Conservation (phyloP, 2,113 vertebrate species). For the Oryzias curvinotus region DNA sequence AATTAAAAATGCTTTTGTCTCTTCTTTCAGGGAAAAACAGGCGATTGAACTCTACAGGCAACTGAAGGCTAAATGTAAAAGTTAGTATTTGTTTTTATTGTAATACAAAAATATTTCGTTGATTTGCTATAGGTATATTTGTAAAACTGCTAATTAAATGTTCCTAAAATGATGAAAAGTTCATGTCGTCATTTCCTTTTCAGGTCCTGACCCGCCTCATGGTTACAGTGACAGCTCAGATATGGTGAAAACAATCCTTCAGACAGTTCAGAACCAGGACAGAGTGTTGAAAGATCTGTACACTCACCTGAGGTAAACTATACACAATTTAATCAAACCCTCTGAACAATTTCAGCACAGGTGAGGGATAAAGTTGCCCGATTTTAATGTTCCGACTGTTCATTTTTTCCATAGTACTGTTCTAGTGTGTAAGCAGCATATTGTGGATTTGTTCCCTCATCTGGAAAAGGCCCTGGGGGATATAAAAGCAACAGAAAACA, state of each 20-base stretch:
- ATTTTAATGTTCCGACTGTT: neutral
- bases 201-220: conserved; percentile 85
- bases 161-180: no score
- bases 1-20: no score
- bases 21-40: conserved; percentile 82
- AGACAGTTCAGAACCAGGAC: conserved; percentile 96
- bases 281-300: conserved; percentile 94
- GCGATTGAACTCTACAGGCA: conserved; percentile 97
- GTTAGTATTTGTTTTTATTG: conserved; percentile 69
- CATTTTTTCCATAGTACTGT: conserved; percentile 81
- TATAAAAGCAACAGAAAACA: conserved; percentile 90
- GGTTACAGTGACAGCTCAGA: conserved; percentile 96
- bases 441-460: conserved; percentile 92
- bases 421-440: conserved; percentile 93
- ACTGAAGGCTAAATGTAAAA: conserved; percentile 91
- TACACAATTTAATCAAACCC: neutral
- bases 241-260: conserved; percentile 95
- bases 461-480: conserved; percentile 88
- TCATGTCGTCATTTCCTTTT: conserved; percentile 4
- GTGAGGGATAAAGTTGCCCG: neutral
- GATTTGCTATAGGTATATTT: neutral
- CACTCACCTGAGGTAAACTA: conserved; percentile 88
- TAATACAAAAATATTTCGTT: neutral
- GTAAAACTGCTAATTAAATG: neutral
- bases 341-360: neutral